Conservation (phyloP, 2,888 invertebrate species). For the Sturmia bella region DNA sequence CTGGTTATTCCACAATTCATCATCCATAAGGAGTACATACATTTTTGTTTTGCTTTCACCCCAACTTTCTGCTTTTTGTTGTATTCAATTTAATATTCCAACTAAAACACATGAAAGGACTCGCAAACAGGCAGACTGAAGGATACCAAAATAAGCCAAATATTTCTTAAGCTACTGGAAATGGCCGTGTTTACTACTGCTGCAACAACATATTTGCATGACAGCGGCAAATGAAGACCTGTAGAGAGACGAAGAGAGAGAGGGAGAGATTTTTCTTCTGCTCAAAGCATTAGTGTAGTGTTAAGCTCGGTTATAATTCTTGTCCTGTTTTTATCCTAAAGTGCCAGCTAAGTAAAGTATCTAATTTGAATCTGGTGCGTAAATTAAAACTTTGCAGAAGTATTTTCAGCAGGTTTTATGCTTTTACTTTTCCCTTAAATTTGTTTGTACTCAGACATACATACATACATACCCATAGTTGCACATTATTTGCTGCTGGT, state of each 20-base stretch:
- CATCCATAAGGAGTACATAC: constrained; percentile 20
- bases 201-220: constrained; percentile 21
- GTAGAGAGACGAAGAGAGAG: background rate
- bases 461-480: background rate
- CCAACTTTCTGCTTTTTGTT: constrained; percentile 10
- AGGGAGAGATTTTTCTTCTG: no score
- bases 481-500: constrained; percentile 5
- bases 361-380: constrained; percentile 46
- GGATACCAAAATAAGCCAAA: constrained; percentile 15
- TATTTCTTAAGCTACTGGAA: background rate
- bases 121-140: constrained; percentile 10
- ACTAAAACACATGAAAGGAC: constrained; percentile 25
- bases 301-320: constrained; percentile 57
- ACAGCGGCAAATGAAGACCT: background rate
- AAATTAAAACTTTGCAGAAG: constrained; percentile 13
- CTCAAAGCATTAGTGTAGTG: constrained; percentile 41
- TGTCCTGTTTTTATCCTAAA: constrained; percentile 61
- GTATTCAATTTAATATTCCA: constrained; percentile 54
- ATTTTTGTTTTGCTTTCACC: constrained; percentile 21
- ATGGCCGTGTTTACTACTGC: constrained; percentile 25
- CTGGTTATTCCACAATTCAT: constrained; percentile 57
- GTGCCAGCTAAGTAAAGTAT: constrained; percentile 60
- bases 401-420: constrained; percentile 22
- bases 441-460: background rate
- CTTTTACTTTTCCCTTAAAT: background rate